These are phyloP conservation scores for Phenacoccus solenopsis DNA, from an alignment of 1,140 invertebrate genomes.

Conservation along the genomic window DNA sequence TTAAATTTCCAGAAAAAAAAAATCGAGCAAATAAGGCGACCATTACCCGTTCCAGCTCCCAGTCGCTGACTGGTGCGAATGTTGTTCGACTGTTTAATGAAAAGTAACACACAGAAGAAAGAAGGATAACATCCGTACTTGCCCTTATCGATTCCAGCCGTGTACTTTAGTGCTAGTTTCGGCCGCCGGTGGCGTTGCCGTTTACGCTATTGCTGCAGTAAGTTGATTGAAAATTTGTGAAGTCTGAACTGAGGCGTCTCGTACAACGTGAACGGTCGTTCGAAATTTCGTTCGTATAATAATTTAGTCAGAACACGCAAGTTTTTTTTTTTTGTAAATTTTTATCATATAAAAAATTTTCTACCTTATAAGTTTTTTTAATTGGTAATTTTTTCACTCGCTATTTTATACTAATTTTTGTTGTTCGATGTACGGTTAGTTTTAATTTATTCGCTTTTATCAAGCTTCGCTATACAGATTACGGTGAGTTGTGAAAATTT, in stretches of 20 bases:
- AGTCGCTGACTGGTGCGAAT: too few species aligned
- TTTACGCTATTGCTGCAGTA: neutral
- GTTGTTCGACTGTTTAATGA: too few species aligned
- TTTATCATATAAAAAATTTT: neutral
- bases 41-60: too few species aligned
- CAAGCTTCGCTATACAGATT: too few species aligned
- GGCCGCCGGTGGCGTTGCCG: neutral
- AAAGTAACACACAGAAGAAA: too few species aligned
- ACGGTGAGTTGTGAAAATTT: too few species aligned
- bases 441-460: too few species aligned
- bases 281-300: neutral
- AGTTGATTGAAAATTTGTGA: neutral
- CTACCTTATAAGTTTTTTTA: neutral
- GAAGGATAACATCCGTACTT: neutral
- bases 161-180: neutral
- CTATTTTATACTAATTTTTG: neutral
- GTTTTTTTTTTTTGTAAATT: neutral
- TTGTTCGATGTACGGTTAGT: neutral
- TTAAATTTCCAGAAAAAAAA: too few species aligned
- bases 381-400: too few species aligned
- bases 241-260: neutral
- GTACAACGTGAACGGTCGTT: neutral
- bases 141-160: neutral
- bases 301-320: neutral
- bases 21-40: too few species aligned